Conservation (phyloP, 2,888 invertebrate species). For the Morpho deidamia region DNA sequence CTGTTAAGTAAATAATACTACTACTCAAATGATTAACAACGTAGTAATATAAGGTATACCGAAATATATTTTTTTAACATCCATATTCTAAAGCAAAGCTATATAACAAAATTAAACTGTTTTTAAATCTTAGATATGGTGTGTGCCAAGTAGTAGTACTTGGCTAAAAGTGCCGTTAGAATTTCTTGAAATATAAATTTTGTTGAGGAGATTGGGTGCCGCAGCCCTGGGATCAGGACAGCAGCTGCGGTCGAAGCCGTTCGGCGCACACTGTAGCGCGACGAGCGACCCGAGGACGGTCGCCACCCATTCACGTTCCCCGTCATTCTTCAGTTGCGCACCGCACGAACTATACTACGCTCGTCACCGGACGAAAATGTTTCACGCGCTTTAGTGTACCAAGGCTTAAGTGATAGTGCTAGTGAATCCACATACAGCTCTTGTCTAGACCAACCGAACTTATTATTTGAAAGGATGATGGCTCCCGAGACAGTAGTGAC, state of each 20-base stretch:
- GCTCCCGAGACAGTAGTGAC: conserved; percentile 92
- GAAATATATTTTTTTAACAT: no score
- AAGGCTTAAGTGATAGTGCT: conserved; percentile 59
- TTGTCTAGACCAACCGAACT: conserved; percentile 16
- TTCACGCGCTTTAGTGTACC: conserved; percentile 58
- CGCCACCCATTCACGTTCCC: conserved; percentile 32
- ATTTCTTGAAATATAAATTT: neutral
- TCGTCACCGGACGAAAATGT: conserved; percentile 54
- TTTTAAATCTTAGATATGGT: no score
- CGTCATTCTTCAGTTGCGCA: conserved; percentile 55
- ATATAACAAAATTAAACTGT: no score
- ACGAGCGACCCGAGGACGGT: conserved; percentile 28
- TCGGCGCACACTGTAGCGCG: conserved; percentile 22
- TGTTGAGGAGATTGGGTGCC: neutral
- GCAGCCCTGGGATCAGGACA: conserved; percentile 6
- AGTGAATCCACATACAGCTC: conserved; percentile 38
- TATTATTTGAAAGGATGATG: conserved; percentile 70
- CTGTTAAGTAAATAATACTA: neutral
- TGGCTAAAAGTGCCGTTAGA: neutral
- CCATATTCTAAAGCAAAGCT: no score
- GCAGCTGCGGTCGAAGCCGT: conserved; percentile 19
- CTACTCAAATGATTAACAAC: no score
- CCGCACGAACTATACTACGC: conserved; percentile 57
- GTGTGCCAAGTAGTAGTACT: no score
- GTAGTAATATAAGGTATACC: no score